Percentiles rank a stretch among this genome's conserved stretches.
phyloP scores from a whole-genome alignment of 2,797 vertebrate genomes.

The Myotis planiceps region DNA sequence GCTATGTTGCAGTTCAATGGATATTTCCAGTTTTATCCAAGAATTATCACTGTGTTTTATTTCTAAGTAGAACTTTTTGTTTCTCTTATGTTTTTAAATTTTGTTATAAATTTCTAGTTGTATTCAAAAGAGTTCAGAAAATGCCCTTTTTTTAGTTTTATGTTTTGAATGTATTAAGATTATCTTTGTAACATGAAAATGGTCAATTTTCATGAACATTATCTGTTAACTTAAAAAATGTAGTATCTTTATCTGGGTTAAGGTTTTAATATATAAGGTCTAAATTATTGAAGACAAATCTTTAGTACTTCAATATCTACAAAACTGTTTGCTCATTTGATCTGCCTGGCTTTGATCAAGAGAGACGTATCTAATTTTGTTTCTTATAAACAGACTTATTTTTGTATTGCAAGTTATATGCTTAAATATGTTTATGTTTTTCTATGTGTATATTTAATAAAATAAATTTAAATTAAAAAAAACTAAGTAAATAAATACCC shows the following conservation, averaged over 20 bases:
- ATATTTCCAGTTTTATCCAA: not conserved
- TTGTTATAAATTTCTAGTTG: not conserved
- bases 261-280: not conserved
- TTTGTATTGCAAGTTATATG: not conserved
- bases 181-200: conserved; percentile 4
- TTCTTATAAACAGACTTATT: not conserved
- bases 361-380: not conserved
- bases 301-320: not conserved
- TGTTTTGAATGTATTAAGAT: not conserved
- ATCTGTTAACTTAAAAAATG: not conserved
- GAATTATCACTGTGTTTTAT: not conserved
- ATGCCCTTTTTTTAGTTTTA: not conserved
- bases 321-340: not conserved
- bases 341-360: not conserved
- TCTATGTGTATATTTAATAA: not conserved
- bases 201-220: not conserved
- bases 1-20: not conserved
- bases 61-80: not conserved
- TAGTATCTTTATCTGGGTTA: not conserved
- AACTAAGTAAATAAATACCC: not conserved
- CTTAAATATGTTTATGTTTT: not conserved
- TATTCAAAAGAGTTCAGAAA: not conserved
- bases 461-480: not conserved
- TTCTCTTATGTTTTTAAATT: not conserved
- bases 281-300: not conserved